These are phyloP conservation scores for Oryzias woworae DNA, from an alignment of 2,113 vertebrate species.

Conservation along the genomic window DNA sequence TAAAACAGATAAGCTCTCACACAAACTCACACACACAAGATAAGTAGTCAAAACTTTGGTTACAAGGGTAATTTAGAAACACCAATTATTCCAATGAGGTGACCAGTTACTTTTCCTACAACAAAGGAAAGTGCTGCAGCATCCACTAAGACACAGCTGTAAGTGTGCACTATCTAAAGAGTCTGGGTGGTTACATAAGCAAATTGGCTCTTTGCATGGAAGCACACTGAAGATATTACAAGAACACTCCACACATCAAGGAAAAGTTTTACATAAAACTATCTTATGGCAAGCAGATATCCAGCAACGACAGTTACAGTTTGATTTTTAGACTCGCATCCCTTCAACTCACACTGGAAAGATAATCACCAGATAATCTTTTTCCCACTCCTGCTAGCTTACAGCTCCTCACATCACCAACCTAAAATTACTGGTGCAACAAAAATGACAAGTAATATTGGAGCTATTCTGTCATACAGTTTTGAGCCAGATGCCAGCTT, in stretches of 20 bases:
- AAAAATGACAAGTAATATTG: too few relatives aligned
- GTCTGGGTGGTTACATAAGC: slow-evolving; percentile 26
- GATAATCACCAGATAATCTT: too few relatives aligned
- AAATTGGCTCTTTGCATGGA: slow-evolving; percentile 37
- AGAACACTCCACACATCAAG: slow-evolving; percentile 15
- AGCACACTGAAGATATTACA: slow-evolving; percentile 21
- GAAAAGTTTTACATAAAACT: slow-evolving; percentile 40
- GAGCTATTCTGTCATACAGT: too few relatives aligned
- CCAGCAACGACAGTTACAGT: not conserved
- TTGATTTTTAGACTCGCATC: too few relatives aligned
- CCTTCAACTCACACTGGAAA: too few relatives aligned
- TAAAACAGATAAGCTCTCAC: too few relatives aligned
- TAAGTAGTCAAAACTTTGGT: not conserved
- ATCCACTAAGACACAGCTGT: slow-evolving; percentile 14
- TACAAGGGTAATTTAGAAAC: not conserved
- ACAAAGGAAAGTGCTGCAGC: not conserved
- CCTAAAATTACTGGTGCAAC: too few relatives aligned
- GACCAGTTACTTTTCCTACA: not conserved
- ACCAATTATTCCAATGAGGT: not conserved
- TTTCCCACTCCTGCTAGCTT: too few relatives aligned
- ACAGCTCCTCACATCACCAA: too few relatives aligned
- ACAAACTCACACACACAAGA: not conserved
- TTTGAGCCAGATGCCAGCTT: too few relatives aligned
- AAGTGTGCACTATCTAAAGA: slow-evolving; percentile 16
- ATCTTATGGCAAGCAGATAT: not conserved